A percentile compares a stretch with the other conserved stretches of the same genome.
phyloP scores from a whole-genome alignment of 2,113 vertebrate species.

The Thinocorus orbignyianus region DNA sequence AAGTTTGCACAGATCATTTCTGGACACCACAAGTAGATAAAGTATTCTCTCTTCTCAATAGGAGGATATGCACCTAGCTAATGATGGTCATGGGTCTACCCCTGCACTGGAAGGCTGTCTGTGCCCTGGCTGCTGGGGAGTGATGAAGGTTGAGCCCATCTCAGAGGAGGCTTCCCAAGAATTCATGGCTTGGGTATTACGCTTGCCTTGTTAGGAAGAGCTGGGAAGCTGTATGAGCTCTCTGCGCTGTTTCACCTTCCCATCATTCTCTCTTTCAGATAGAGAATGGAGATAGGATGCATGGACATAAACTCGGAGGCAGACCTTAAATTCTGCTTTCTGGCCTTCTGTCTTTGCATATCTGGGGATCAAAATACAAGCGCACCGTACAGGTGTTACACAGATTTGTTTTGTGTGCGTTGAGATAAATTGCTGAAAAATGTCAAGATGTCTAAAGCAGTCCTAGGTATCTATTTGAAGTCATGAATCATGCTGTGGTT shows the following conservation, averaged over 20 bases:
- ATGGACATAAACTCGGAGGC: neutral
- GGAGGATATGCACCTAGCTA: neutral
- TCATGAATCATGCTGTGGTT: neutral
- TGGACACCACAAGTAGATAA: neutral
- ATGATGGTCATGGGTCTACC: neutral
- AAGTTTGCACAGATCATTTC: neutral
- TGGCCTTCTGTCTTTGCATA: neutral
- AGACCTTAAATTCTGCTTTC: neutral
- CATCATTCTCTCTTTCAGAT: neutral
- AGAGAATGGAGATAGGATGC: neutral
- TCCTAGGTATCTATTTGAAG: neutral
- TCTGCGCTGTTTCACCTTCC: neutral
- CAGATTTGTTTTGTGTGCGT: neutral
- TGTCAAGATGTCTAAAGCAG: neutral
- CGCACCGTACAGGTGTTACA: neutral
- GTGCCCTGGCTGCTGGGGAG: neutral
- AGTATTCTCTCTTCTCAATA: neutral
- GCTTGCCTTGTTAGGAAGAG: neutral
- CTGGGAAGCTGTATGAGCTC: neutral
- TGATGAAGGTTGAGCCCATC: neutral
- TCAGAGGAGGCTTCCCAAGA: neutral
- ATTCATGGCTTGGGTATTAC: neutral
- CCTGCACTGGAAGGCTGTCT: fast-evolving
- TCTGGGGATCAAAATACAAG: neutral
- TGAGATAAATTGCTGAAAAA: neutral